Base-by-base conservation (phyloP, 2,888 invertebrate species). In the Habroteleia sp. region DNA sequence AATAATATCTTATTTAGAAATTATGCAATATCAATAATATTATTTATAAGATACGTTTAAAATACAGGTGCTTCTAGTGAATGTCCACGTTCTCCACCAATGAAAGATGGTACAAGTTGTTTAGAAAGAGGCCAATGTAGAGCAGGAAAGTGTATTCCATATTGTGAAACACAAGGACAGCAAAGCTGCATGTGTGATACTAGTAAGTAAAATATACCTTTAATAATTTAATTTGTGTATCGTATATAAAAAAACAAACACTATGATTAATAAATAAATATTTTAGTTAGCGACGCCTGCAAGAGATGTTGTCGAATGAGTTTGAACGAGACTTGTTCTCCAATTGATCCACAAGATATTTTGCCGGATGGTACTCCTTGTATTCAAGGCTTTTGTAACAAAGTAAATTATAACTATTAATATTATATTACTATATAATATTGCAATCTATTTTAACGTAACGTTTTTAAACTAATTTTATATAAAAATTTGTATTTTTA, bases 121-220 rank as follows among this genome's bases (percentile, higher is more conserved):
- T 93, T 97, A 73, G 97, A 97, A 89, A 93, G 95, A 66, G 98
- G 98, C 0, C 94, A 96, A 83, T 98, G 98, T 86, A 92, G 93
- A 52, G 92, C 91, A 83, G 98, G 98, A n/a, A 93, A 94, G 83
- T 98, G 98, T 89, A 92, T 96, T 82, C 97, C 98, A 0, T 98
- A 95, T 89, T 99, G 98, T 89, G 97, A 98, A 90, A 96, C 96
- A 10, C 95, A 96, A 87, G 95, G 94, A 46, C 91, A 96, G 86
- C 96, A 96, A 87, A 97, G 97, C 87, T 98, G 98, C 91, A 97
- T 98, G 95, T 98, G 98, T 88, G 97, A 97, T 86, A 94, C 95
- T 80, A 94, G 96, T 96, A 89, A 87, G 92, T 88, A 29, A 5
- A 46, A 46, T 29, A n/a, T n/a, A n/a, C n/a, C n/a, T n/a, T n/a